Base-by-base conservation (phyloP, 1,140 invertebrate species). In the Brachionus angularis region DNA sequence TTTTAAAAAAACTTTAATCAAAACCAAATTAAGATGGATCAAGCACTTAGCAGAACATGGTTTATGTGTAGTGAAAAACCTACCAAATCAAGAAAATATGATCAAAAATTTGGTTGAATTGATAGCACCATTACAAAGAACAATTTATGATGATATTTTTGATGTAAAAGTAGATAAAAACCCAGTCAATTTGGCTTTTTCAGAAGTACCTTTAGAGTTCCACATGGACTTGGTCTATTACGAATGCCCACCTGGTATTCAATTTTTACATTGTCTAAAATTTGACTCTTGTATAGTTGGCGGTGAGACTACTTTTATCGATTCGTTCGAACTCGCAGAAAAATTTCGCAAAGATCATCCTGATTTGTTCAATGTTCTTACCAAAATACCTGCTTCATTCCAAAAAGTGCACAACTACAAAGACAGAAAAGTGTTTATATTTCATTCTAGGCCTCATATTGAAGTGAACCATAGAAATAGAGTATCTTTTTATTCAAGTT, bases 151-250 rank as follows among this genome's bases (percentile, higher is more conserved):
- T 10, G 69, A 76, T 72, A 55, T 72, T 3, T 77, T 76, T 72
- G 76, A 74, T 39, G 76, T 77, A 1, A 73, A 61, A 27, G 74
- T 58, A 34, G 74, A 67, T 7, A 71, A 72, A 18, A 72, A 76
- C 21, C 75, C 79, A 14, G 78, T 79, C 71, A 80, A 80, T 71
- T 74, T 80, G 10, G 79, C 79, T 7, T 79, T 79, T 73, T 73
- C 75, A 16, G 55, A 39, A 23, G 76, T 72, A 8, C 47, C 50
- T 8, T 72, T 80, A 16, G 76, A 75, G 58, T 74, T 78, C 42
- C 79, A 80, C 71, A 79, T 76, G 73, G 79, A 80, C 67, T 72
- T 80, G 5, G 73, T 76, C 3, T 79, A 80, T 72, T 80, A 77
- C 53, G 79, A 80, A 69, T 79, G 78, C 14, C 76, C 78, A 14